Conservation (phyloP, 1,140 invertebrate species). For the Drosophila mayri region DNA sequence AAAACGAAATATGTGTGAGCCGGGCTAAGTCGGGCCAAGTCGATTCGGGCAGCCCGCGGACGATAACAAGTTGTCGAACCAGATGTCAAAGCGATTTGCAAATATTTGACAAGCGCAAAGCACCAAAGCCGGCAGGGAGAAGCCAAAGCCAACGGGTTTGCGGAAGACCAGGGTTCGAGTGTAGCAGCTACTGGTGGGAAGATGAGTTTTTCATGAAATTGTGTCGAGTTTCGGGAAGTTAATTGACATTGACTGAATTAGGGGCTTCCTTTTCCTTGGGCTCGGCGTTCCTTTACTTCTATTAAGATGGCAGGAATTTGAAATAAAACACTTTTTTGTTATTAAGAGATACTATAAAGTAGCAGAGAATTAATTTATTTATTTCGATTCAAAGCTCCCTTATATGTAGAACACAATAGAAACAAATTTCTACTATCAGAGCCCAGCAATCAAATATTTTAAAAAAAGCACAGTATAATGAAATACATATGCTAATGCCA, state of each 20-base stretch:
- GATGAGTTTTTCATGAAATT: not conserved
- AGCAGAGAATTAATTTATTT: too few species aligned
- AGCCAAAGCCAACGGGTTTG: slow-evolving; percentile 33
- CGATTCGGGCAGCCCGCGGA: slow-evolving; percentile 36
- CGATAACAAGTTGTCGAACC: slow-evolving; percentile 83
- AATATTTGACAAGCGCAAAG: slow-evolving; percentile 83
- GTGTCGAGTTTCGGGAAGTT: not conserved
- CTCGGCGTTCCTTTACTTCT: too few species aligned
- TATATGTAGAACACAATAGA: not conserved
- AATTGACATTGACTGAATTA: not conserved
- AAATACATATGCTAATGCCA: slow-evolving; percentile 38
- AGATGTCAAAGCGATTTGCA: slow-evolving; percentile 83
- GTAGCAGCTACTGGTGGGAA: slow-evolving; percentile 11
- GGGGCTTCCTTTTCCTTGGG: not conserved
- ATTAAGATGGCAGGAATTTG: too few species aligned
- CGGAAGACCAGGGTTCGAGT: not conserved
- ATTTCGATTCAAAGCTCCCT: too few species aligned
- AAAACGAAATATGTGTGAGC: slow-evolving; percentile 80
- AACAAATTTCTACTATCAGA: not conserved
- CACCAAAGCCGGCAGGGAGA: slow-evolving; percentile 33
- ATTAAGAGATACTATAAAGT: not conserved
- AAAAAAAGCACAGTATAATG: slow-evolving; percentile 6
- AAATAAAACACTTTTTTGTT: too few species aligned
- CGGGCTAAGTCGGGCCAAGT: slow-evolving; percentile 50
- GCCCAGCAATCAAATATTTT: slow-evolving; percentile 7